Evolutionary conservation across 1,140 invertebrate genomes (phyloP).

Genomic region (Helicoverpa armigera): DNA sequence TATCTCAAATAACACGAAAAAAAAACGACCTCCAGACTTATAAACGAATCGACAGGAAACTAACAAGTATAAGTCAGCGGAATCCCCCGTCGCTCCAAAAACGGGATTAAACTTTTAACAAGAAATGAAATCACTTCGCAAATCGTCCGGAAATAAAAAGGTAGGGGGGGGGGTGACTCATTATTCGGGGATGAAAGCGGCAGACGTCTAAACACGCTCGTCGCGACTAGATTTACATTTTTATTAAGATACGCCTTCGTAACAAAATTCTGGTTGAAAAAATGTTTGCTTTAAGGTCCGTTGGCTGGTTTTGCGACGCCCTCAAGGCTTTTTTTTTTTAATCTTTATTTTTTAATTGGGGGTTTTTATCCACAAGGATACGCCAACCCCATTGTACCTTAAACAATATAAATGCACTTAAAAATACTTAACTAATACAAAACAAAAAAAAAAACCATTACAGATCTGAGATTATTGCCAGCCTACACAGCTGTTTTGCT

Average conservation of each 20-base stretch:
- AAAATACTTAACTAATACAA: too few species aligned
- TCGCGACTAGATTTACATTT: constrained; percentile 41
- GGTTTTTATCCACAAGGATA: too few species aligned
- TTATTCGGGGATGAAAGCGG: constrained; percentile 46
- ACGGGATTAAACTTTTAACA: constrained; percentile 38
- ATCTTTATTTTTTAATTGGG: too few species aligned
- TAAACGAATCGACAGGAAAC: constrained; percentile 28
- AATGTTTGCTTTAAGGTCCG: constrained; percentile 10
- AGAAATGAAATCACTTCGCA: constrained; percentile 50
- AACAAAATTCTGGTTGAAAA: constrained; percentile 29
- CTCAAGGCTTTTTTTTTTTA: too few species aligned
- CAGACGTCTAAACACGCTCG: constrained; percentile 17
- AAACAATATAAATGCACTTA: too few species aligned
- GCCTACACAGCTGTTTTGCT: too few species aligned
- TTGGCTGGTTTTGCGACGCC: too few species aligned
- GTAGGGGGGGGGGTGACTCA: constrained; percentile 27
- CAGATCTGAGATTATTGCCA: too few species aligned
- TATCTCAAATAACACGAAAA: neutral
- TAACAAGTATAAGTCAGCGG: constrained; percentile 31
- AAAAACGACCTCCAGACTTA: neutral
- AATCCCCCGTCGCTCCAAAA: neutral
- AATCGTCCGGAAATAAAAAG: constrained; percentile 49
- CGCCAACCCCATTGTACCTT: too few species aligned
- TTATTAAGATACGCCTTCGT: constrained; percentile 28
- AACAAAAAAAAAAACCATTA: too few species aligned